Percentiles rank a stretch among this genome's conserved stretches.
Evolutionary conservation across 2,797 vertebrate species (phyloP).

Genomic region (Peromyscus melanophrys): DNA sequence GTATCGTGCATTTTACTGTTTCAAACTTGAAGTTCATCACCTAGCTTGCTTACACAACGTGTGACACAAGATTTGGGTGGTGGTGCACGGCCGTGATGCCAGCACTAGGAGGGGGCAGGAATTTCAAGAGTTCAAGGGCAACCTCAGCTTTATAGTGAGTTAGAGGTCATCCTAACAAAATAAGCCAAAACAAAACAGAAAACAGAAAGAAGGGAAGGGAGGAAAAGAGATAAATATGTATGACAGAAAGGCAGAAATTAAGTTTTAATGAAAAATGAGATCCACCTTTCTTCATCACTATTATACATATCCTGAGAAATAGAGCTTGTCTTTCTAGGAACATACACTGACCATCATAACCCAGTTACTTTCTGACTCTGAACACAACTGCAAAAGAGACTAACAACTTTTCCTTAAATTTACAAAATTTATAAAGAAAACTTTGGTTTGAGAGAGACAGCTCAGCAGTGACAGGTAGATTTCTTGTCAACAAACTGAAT

Average conservation of each 20-base stretch:
- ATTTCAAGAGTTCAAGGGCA: not conserved
- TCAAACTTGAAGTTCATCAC: not conserved
- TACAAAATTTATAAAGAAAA: not conserved
- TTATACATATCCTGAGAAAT: not conserved
- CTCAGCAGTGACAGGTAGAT: not conserved
- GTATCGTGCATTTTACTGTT: not conserved
- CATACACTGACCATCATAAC: not conserved
- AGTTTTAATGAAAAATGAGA: not conserved
- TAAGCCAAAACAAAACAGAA: not conserved
- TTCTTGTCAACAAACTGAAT: not conserved
- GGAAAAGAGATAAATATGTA: not conserved
- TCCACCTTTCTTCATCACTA: not conserved
- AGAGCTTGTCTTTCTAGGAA: not conserved
- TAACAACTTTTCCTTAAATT: not conserved
- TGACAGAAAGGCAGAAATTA: not conserved
- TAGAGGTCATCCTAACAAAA: not conserved
- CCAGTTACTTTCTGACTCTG: not conserved
- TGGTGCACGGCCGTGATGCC: no score
- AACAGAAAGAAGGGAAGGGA: not conserved
- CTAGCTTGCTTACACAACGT: not conserved
- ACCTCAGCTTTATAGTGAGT: not conserved
- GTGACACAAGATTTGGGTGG: not conserved
- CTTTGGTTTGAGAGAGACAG: not conserved
- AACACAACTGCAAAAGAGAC: not conserved
- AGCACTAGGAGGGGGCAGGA: not conserved